phyloP scores from a whole-genome alignment of 2,888 invertebrate genomes.

The Drosophila limbata region DNA sequence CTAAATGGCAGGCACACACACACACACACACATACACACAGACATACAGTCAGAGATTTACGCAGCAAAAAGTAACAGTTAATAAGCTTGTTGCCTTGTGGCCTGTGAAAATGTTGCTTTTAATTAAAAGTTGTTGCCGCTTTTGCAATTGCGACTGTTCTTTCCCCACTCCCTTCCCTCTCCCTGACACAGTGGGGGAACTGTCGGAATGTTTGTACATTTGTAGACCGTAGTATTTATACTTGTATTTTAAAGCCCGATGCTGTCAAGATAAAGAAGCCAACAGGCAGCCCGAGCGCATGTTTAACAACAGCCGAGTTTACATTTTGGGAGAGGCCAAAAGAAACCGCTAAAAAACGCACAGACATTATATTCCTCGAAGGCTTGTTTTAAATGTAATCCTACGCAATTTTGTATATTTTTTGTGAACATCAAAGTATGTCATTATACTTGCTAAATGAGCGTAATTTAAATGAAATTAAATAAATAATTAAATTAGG shows the following conservation, averaged over 20 bases:
- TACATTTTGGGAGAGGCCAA: slow-evolving; percentile 36
- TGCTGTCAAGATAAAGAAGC: slow-evolving; percentile 73
- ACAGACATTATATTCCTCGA: slow-evolving; percentile 8
- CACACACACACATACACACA: slow-evolving; percentile 24
- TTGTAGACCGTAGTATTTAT: slow-evolving; percentile 60
- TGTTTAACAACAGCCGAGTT: slow-evolving; percentile 65
- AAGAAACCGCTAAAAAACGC: slow-evolving; percentile 9
- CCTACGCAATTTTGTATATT: slow-evolving; percentile 37
- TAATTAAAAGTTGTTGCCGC: slow-evolving; percentile 75
- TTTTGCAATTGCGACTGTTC: slow-evolving; percentile 58
- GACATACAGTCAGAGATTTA: slow-evolving; percentile 42
- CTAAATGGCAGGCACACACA: slow-evolving; percentile 45
- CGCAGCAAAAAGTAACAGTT: slow-evolving; percentile 68
- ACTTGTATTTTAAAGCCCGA: slow-evolving; percentile 76
- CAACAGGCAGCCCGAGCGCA: slow-evolving; percentile 61
- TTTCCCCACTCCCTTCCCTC: neutral
- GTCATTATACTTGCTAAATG: neutral
- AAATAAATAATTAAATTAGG: neutral
- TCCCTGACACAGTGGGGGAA: neutral
- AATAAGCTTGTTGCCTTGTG: slow-evolving; percentile 70
- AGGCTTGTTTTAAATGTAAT: slow-evolving; percentile 27
- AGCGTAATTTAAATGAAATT: neutral
- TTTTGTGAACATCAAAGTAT: neutral
- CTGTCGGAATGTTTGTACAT: slow-evolving; percentile 63
- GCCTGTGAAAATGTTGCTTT: slow-evolving; percentile 79